Evolutionary conservation across 2,113 vertebrate genomes (phyloP), one percentile per base, ranked within the genome.

Genomic region (Trematomus loennbergii): DNA sequence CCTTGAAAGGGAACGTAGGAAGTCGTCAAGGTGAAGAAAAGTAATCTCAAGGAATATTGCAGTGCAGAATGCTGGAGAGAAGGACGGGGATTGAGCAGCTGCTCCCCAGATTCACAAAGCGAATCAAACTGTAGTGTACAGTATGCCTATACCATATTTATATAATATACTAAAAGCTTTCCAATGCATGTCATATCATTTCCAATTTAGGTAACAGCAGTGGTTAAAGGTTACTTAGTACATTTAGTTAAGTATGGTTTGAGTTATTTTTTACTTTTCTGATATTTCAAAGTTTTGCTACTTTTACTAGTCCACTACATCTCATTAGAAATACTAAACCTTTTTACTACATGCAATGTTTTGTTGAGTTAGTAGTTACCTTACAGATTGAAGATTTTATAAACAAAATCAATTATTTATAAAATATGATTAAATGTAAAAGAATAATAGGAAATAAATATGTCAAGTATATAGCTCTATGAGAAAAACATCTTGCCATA

Each of bases 11-110:
- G n/a, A 72, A 81, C 20, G 59, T 15, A 20, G 50, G 49, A 76
- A 77, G 76, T 81, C 4, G 4, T 79, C 71, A 86, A 67, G 59
- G 57, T 70, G 25, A 76, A 43, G 62, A 78, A 54, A 87, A 68
- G n/a, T 25, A 10, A 78, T 76, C 61, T 80, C 12, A 72, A 78
- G 60, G n/a, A 84, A 77, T 52, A 40, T 66, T 67, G 18, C 45
- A 69, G 33, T 43, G 45, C 36, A 65, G 12, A 63, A 61, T 36
- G 49, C 4, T n/a, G 49, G 12, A 75, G 25, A 83, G 52, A 64
- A 69, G 52, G 18, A 20, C 67, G 50, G 72, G 43, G 49, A 55
- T 29, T 48, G 17, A 87, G 78, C 18, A 5, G 11, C 49, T 62
- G 25, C 65, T 5, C 3, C 4, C 46, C 9, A 67, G 22, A 54